These are phyloP conservation scores for Intellagama lesueurii DNA, from an alignment of 2,797 vertebrate species.

Conservation along the genomic window DNA sequence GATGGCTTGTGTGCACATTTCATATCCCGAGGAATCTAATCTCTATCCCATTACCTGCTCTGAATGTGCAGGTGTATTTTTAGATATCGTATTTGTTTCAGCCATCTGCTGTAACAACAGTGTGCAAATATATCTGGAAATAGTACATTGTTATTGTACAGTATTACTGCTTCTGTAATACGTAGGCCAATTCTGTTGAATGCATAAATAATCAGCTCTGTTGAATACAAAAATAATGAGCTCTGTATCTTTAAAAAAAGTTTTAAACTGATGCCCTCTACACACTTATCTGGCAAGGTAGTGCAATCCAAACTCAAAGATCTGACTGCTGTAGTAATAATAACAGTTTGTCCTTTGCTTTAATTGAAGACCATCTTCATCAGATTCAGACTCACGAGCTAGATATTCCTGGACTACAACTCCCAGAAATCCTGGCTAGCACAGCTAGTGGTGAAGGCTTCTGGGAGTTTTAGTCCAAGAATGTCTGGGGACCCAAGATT, in stretches of 20 bases:
- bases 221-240: too few relatives aligned
- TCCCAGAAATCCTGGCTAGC: too few relatives aligned
- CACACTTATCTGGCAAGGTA: too few relatives aligned
- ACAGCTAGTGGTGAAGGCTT: too few relatives aligned
- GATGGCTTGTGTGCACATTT: neutral
- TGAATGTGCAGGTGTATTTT: constrained; percentile 2
- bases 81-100: neutral
- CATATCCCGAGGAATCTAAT: constrained; percentile 21
- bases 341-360: too few relatives aligned
- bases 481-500: too few relatives aligned
- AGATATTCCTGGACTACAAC: too few relatives aligned
- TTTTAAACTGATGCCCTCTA: neutral
- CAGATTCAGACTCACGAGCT: too few relatives aligned
- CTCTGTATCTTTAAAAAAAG: constrained; percentile 15
- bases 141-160: neutral
- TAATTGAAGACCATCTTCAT: too few relatives aligned
- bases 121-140: neutral
- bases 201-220: constrained; percentile 14
- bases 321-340: too few relatives aligned
- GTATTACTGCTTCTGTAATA: neutral
- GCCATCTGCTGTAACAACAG: neutral
- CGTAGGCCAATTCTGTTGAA: constrained; percentile 25
- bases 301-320: too few relatives aligned
- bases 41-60: constrained; percentile 11
- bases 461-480: too few relatives aligned